Evolutionary conservation across 2,113 vertebrate species (phyloP).

Genomic region (Cavia aperea): DNA sequence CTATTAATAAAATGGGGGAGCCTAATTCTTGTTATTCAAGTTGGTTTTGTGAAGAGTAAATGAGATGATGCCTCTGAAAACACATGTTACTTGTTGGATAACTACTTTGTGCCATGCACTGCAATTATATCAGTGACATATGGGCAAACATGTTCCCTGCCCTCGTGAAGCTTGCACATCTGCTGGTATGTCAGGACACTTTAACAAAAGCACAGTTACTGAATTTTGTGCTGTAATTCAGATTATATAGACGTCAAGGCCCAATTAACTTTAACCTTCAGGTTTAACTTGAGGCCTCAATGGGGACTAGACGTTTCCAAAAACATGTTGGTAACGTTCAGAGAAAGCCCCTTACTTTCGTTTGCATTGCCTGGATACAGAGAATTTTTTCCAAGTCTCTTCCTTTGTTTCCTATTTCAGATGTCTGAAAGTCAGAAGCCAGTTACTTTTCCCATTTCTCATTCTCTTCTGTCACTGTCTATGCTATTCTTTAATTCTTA

Average conservation of each 20-base stretch:
- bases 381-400: not conserved
- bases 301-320: not conserved
- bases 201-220: not conserved
- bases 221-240: not conserved
- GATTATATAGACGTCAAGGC: not conserved
- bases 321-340: not conserved
- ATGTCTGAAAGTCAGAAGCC: not conserved
- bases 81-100: not conserved
- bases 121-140: not conserved
- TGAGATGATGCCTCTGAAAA: not conserved
- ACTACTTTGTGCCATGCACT: not conserved
- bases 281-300: not conserved
- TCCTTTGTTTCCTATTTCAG: not conserved
- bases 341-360: not conserved
- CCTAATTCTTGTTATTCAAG: not conserved
- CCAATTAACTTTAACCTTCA: conserved; percentile 6
- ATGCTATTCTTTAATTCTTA: not conserved
- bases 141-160: not conserved
- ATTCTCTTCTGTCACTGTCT: not conserved
- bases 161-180: not conserved
- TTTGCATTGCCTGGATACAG: not conserved
- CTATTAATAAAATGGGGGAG: not conserved
- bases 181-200: not conserved
- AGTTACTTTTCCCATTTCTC: not conserved
- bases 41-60: not conserved